Evolutionary conservation across 2,113 vertebrate species (phyloP), one percentile per base, ranked within the genome.

Genomic region (Accipiter cooperii): DNA sequence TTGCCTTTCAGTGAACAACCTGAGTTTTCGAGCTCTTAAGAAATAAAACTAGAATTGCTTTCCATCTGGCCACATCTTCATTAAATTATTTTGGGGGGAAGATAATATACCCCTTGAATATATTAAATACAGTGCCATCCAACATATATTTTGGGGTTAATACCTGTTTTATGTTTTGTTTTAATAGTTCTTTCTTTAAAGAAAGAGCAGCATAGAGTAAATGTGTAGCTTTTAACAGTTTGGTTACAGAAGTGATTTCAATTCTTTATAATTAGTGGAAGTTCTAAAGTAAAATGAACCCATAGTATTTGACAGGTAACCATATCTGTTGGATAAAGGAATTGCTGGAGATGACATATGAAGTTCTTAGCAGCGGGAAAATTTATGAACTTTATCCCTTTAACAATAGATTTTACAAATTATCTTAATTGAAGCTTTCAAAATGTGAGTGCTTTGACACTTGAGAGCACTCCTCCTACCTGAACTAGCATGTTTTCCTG

Each of bases 341-440:
- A 61, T 77, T 94, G 54, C 54, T 91, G 29, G n/a, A 90, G 54
- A 74, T 92, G 75, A 69, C 75, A 86, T 29, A 28, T n/a, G 46
- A 51, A 92, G 75, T 25, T 92, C 38, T 84, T 57, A 52, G 57
- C 51, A 89, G 75, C 52, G 81, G 73, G 83, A 77, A 96, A 87
- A 81, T 24, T 92, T 92, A n/a, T 0, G 17, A 94, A 87, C 85
- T 77, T 95, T 38, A 87, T 79, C n/a, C 15, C 4, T 25, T 66
- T 92, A 94, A 96, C 90, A 94, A 83, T 84, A 86, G 95, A 94
- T 89, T 94, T 61, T 36, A 75, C 19, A 92, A 90, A 96, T 96
- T 77, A 81, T 42, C 51, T 89, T 97, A 84, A 93, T 81, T 92
- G 94, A 94, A 96, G 64, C 94, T 88, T 96, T 96, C 92, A 96